phyloP scores from a whole-genome alignment of 2,113 vertebrate species.

The Toxostoma redivivum region DNA sequence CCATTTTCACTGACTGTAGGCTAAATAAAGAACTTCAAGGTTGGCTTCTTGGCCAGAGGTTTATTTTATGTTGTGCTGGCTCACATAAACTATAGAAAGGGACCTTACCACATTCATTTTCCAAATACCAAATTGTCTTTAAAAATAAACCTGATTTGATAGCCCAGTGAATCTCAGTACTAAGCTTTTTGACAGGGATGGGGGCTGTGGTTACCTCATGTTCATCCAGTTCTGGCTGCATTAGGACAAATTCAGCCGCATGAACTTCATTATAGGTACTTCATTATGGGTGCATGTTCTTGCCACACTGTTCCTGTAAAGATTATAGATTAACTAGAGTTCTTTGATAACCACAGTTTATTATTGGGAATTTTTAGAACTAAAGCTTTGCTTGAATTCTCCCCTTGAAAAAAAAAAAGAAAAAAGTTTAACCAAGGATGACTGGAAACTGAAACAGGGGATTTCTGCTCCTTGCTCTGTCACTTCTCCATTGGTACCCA shows the following conservation, averaged over 20 bases:
- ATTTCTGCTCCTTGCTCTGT: neutral
- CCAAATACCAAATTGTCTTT: neutral
- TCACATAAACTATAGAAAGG: neutral
- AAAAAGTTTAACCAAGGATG: neutral
- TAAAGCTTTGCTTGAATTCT: neutral
- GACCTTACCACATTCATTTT: neutral
- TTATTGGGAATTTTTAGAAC: neutral
- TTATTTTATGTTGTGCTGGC: neutral
- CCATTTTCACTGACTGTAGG: neutral
- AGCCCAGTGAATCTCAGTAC: neutral
- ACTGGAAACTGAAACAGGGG: neutral
- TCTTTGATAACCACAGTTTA: neutral
- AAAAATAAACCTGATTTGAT: neutral
- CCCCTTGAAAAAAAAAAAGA: neutral
- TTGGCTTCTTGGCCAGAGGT: neutral
- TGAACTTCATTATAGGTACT: neutral
- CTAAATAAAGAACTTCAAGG: neutral
- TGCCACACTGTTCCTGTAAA: neutral
- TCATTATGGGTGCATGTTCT: neutral
- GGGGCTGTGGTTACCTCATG: neutral
- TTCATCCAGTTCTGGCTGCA: neutral
- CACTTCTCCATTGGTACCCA: neutral
- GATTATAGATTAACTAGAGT: slow-evolving; percentile 33
- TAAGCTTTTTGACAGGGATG: neutral
- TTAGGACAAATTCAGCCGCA: neutral